A percentile compares a stretch with the other conserved stretches of the same genome.
phyloP scores from a whole-genome alignment of 2,888 invertebrate species.

The Thera britannica region DNA sequence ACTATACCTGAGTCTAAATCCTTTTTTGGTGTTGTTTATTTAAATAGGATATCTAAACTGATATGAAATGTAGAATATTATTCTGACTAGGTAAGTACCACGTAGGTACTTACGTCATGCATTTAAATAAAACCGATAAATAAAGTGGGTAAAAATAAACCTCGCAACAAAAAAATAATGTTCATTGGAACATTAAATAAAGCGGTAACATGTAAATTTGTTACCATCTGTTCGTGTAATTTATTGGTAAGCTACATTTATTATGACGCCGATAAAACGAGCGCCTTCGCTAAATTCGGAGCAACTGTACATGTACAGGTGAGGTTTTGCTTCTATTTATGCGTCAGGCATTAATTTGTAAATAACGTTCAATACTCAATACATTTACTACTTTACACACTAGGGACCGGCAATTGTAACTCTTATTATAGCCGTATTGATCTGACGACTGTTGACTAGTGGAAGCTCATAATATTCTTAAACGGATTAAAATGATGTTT shows the following conservation, averaged over 20 bases:
- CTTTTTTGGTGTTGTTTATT: no score
- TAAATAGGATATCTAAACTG: no score
- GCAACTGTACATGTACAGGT: constrained; percentile 47
- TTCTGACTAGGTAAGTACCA: no score
- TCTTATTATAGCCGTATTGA: not conserved
- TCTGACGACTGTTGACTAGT: no score
- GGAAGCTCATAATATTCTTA: no score
- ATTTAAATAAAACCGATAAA: constrained; percentile 2
- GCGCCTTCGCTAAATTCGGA: constrained; percentile 56
- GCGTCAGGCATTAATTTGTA: constrained; percentile 6
- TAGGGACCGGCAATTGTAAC: not conserved
- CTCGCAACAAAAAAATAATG: constrained; percentile 26
- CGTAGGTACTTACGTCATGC: not conserved
- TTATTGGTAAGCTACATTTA: constrained; percentile 48
- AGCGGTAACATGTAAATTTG: constrained; percentile 50
- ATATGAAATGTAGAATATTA: no score
- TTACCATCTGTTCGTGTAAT: constrained; percentile 50
- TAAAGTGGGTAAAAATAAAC: constrained; percentile 3
- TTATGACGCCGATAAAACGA: constrained; percentile 48
- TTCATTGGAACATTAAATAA: constrained; percentile 45
- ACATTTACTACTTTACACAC: not conserved
- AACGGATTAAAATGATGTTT: no score
- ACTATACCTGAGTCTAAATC: no score
- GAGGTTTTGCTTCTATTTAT: constrained; percentile 31
- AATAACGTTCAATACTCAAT: not conserved